Evolutionary conservation across 2,113 vertebrate genomes (phyloP), one percentile per base, ranked within the genome.

Genomic region (Leptocoma aspasia): DNA sequence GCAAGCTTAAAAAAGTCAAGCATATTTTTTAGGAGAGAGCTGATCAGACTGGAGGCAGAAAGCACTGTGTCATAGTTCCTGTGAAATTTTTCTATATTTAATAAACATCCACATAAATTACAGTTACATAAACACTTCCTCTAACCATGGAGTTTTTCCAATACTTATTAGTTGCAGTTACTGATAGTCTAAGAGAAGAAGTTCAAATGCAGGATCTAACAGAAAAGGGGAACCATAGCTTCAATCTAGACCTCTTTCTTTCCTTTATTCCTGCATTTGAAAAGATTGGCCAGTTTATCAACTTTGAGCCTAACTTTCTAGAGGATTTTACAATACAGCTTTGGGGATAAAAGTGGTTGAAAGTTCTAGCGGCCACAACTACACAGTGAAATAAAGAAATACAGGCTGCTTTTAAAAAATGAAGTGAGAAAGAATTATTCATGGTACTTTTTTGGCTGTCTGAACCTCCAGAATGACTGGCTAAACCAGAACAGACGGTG

Each of bases 101-200:
- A 87, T 91, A 93, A 94, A 86, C 73, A 84, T 73, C 69, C 82
- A 81, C 65, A 87, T 90, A 89, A 95, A 96, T 90, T 84, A 83
- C 63, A 89, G 88, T 90, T 93, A 87, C 22, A 89, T 78, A 95
- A 96, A 91, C 69, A 66, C 64, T 85, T 91, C 65, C 69, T 78
- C 78, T 70, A 86, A 75, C 70, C 22, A 49, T 57, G 47, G 72
- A 73, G 42, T n/a, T 90, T 82, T 94, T 82, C 85, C 85, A 90
- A 70, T 78, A 84, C 59, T 91, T 94, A 61, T 53, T 87, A 81
- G 78, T 78, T 2, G 2, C 30, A 78, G 60, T 70, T 70, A 57
- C 64, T 42, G 35, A 78, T 45, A 82, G 88, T 27, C 52, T 69
- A 61, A 72, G n/a, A 81, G 77, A 69, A 86, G 64, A 53, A 30